Base-by-base conservation (phyloP, 2,113 vertebrate species). In the Damaliscus lunatus region DNA sequence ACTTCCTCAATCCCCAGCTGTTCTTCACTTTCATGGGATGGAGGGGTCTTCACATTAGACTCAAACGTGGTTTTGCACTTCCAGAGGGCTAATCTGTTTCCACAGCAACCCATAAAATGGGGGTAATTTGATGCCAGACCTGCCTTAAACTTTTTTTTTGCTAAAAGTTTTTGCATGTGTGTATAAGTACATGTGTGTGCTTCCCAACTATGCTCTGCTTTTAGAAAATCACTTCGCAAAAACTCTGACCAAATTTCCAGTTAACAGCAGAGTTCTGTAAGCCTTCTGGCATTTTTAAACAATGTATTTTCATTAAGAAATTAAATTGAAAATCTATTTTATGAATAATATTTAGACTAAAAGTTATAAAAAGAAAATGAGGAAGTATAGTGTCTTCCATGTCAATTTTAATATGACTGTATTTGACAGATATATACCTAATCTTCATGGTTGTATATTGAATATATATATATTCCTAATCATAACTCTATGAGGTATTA, bases 1-100 rank as follows among this genome's bases (percentile, higher is more conserved):
- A 94, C 98, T 98, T 5, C 96, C 98, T 98, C 97, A 98, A 1
- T 90, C 98, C 98, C 99, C 99, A 99, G 99, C 99, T 99, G 99
- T 99, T 99, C 97, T 96, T 98, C 98, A 97, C 97, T 99, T 99
- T 99, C 98, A 98, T 96, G 96, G 98, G 98, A 97, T 96, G 89
- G 98, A 98, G 98, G 98, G 98, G 98, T 98, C 98, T 98, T 98
- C 98, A 96, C 98, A 93, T 99, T 98, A 97, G 87, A 98, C 94
- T 98, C 88, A 98, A 98, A 97, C 98, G 90, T 2, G 6, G 67
- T 82, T 57, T 98, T 98, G 97, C 97, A 98, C 98, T 99, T 99
- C 88, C 97, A 98, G 81, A 90, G 92, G 94, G 64, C 71, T 98
- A 97, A 99, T 99, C 98, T 98, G 99, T 99, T 99, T 98, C 98